Base-by-base conservation (phyloP, 1,140 invertebrate species). In the Drosophila quadrilineata region DNA sequence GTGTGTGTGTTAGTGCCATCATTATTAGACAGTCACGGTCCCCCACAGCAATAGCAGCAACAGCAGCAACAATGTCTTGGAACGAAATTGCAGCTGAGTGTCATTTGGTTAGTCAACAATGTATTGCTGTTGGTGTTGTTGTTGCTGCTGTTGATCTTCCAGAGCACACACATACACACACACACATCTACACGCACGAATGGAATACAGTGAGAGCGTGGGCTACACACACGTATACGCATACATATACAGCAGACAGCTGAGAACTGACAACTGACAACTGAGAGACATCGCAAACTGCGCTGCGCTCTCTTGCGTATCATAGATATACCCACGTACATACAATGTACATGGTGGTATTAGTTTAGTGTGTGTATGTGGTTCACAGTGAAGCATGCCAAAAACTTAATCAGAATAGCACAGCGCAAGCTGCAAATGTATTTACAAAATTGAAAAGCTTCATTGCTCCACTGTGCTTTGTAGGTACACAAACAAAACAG, bases 71-170 rank as follows among this genome's bases (percentile, higher is more conserved):
- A 50, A 54, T 33, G 50, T 48, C 41, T 62, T 52, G 21, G 19
- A 58, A 45, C 40, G 19, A 46, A 62, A 60, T 67, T 67, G 64
- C 64, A 67, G 64, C 64, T 63, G 57, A 67, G 57, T 67, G 57
- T 52, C 54, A 64, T 57, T 64, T 57, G 58, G 38, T 62, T 59
- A 59, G 57, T 63, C 52, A 46, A 63, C 59, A 33, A 5, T 56
- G 50, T 24, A 3, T 26, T 50, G 6, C 17, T 46, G 4, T 9
- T 28, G n/a, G 10, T 53, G 28, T 54, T 62, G 10, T 52, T 54
- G 64, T 46, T 67, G 35, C 21, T 56, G 45, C 17, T 70, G 52
- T 46, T 69, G 67, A 70, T 70, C 67, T 70, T 70, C 54, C 62
- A 66, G 58, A 53, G 64, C 63, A 46, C 24, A 65, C 12, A 58